phyloP scores from a whole-genome alignment of 2,113 vertebrate genomes.

The Urocolius indicus region DNA sequence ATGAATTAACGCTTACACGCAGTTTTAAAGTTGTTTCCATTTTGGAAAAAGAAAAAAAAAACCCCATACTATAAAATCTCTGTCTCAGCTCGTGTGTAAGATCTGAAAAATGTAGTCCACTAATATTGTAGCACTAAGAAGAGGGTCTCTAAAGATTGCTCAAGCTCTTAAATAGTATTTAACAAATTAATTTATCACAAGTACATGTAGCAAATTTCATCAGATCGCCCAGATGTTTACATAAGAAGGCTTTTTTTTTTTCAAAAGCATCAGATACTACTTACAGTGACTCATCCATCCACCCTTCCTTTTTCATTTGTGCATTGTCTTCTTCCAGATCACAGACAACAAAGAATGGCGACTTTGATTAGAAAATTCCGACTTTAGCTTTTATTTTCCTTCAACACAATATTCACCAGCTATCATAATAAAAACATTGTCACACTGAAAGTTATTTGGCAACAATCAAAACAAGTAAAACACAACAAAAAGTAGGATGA shows the following conservation, averaged over 20 bases:
- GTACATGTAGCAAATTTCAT: background rate
- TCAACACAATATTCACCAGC: background rate
- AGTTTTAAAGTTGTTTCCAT: background rate
- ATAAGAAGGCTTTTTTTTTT: background rate
- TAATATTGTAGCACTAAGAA: background rate
- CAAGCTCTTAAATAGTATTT: background rate
- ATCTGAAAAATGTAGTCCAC: background rate
- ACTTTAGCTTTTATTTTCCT: background rate
- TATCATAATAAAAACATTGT: background rate
- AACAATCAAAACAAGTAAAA: background rate
- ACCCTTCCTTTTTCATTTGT: background rate
- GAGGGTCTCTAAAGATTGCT: background rate
- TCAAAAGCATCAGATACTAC: background rate
- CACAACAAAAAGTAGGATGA: background rate
- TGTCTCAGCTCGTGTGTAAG: background rate
- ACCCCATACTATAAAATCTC: background rate
- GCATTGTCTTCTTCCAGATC: background rate
- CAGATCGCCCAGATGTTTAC: background rate
- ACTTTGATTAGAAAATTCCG: background rate
- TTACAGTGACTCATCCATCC: slow-evolving; percentile 18
- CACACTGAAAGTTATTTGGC: background rate
- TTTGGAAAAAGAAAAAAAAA: background rate
- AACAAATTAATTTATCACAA: background rate
- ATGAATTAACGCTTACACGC: background rate
- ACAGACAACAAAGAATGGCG: background rate